Conservation (phyloP, 1,140 invertebrate species). For the Pinna nobilis region DNA sequence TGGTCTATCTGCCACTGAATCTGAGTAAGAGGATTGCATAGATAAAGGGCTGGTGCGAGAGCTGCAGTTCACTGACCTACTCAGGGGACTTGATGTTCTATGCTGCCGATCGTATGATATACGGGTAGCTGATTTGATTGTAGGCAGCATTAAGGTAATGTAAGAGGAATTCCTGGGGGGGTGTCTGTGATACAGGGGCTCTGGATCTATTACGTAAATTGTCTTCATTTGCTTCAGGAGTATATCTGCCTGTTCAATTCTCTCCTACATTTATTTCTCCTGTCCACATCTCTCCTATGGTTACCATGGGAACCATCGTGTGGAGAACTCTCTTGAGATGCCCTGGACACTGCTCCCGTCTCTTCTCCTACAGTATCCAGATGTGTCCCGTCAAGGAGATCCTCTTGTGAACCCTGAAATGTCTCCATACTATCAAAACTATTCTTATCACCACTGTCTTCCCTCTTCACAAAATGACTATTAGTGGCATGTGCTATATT, state of each 20-base stretch:
- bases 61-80: constrained; percentile 36
- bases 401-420: constrained; percentile 57
- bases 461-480: constrained; percentile 25
- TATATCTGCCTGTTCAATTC: background rate
- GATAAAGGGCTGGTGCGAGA: constrained; percentile 39
- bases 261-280: background rate
- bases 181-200: background rate
- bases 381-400: too few species aligned
- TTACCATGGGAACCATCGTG: background rate
- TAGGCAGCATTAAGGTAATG: constrained; percentile 27
- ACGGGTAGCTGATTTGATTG: constrained; percentile 50
- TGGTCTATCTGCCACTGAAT: constrained; percentile 25
- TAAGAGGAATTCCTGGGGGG: background rate
- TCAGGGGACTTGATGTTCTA: constrained; percentile 15
- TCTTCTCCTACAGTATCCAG: background rate
- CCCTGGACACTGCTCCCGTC: background rate
- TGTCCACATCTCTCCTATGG: background rate
- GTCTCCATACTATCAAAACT: constrained; percentile 65
- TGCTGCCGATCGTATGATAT: constrained; percentile 12
- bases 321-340: background rate
- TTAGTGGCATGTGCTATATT: constrained; percentile 39
- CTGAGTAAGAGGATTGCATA: constrained; percentile 40
- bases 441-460: constrained; percentile 41
- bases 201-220: constrained; percentile 2
- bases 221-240: background rate